These are phyloP conservation scores for Rhabditoides inermis DNA, from an alignment of 2,888 invertebrate species.

Conservation along the genomic window DNA sequence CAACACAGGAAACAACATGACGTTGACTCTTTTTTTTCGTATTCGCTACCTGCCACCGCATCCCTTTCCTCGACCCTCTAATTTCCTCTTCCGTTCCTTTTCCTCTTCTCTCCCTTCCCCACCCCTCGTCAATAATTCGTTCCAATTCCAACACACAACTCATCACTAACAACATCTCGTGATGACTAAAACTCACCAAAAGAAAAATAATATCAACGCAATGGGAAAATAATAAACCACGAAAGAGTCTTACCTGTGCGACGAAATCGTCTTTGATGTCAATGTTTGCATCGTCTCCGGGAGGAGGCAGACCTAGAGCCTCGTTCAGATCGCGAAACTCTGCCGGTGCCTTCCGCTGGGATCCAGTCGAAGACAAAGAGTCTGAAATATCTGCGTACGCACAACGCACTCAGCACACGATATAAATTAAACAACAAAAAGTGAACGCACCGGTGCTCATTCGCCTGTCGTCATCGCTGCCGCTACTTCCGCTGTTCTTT, in stretches of 20 bases:
- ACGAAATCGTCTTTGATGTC: constrained; percentile 33
- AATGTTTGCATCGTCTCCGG: constrained; percentile 19
- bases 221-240: neutral
- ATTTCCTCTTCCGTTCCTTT: neutral
- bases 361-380: no score
- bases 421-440: no score
- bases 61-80: neutral
- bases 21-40: no score
- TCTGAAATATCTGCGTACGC: no score
- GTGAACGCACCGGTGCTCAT: no score
- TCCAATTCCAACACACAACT: no score
- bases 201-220: neutral
- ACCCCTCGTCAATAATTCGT: no score
- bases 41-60: neutral
- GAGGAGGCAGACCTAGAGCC: constrained; percentile 24
- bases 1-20: no score
- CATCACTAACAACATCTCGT: no score
- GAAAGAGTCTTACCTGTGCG: neutral
- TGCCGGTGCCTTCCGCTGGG: no score
- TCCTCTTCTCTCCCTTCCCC: neutral
- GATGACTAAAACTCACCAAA: neutral
- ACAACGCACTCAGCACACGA: no score
- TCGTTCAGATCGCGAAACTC: constrained; percentile 19
- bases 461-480: neutral
- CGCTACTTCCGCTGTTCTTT: neutral